Percentiles rank a stretch among this genome's conserved stretches.
Conservation (phyloP, 2,888 invertebrate species). For the Bombylius discolor region DNA sequence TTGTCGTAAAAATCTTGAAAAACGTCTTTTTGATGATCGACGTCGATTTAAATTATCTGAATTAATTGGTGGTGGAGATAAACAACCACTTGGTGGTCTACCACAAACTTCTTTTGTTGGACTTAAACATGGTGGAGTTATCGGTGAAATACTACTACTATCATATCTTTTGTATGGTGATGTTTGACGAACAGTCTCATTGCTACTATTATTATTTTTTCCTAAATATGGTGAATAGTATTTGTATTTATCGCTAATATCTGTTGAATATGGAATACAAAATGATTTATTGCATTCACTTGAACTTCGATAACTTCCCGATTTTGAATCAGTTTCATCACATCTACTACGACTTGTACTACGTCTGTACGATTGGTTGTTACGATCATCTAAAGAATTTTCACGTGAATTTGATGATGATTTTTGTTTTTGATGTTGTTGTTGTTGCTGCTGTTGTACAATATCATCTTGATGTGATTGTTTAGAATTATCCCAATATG, state of each 20-base stretch:
- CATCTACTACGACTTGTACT: neutral
- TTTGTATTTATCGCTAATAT: slow-evolving; percentile 33
- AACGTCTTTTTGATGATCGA: slow-evolving; percentile 43
- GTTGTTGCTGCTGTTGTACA: slow-evolving; percentile 12
- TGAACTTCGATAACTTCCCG: slow-evolving; percentile 21
- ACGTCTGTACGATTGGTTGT: slow-evolving; percentile 14
- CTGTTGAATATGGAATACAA: slow-evolving; percentile 26
- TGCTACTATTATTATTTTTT: slow-evolving; percentile 18
- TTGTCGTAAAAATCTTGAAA: slow-evolving; percentile 61
- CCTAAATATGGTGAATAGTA: slow-evolving; percentile 32
- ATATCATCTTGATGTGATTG: no score
- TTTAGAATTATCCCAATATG: no score
- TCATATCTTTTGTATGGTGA: slow-evolving; percentile 25
- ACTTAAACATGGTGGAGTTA: slow-evolving; percentile 4
- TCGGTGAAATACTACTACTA: slow-evolving; percentile 1
- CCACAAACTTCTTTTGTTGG: slow-evolving; percentile 18
- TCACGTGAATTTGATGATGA: slow-evolving; percentile 11
- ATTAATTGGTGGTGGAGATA: slow-evolving; percentile 23
- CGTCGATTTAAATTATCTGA: slow-evolving; percentile 24
- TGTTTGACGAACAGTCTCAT: slow-evolving; percentile 15
- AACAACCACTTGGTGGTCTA: slow-evolving; percentile 28
- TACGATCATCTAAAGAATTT: slow-evolving; percentile 12
- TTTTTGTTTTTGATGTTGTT: slow-evolving; percentile 31
- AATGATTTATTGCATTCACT: slow-evolving; percentile 27
- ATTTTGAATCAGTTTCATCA: slow-evolving; percentile 18